A percentile compares a stretch with the other conserved stretches of the same genome.
phyloP scores from a whole-genome alignment of 2,888 invertebrate genomes.

The Nymphalis polychloros region DNA sequence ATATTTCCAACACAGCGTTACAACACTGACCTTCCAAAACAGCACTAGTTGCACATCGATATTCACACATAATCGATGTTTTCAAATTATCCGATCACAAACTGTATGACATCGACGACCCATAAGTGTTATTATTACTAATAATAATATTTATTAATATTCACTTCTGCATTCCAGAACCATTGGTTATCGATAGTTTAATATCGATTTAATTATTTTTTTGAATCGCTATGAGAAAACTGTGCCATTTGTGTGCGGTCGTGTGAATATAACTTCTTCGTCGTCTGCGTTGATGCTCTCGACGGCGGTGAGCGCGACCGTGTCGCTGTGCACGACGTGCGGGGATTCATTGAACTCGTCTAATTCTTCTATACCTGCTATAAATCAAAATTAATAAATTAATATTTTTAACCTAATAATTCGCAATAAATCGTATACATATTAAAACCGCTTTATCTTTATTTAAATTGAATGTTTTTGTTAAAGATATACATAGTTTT shows the following conservation, averaged over 20 bases:
- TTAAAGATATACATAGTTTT: too few relatives aligned
- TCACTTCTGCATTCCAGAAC: not conserved
- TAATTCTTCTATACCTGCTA: constrained; percentile 88
- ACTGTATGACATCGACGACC: too few relatives aligned
- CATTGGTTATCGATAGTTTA: constrained; percentile 1
- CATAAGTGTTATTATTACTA: not conserved
- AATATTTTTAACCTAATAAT: not conserved
- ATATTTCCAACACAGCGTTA: too few relatives aligned
- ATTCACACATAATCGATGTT: too few relatives aligned
- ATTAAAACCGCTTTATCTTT: too few relatives aligned
- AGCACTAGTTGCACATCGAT: too few relatives aligned
- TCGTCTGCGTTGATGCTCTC: constrained; percentile 71
- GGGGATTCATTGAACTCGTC: constrained; percentile 96
- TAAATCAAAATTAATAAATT: constrained; percentile 29
- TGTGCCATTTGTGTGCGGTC: constrained; percentile 62
- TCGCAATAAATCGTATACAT: too few relatives aligned
- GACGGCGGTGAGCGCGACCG: constrained; percentile 65
- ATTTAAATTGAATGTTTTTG: too few relatives aligned
- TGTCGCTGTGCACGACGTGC: constrained; percentile 86
- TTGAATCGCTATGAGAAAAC: constrained; percentile 67
- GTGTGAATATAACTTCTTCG: constrained; percentile 75
- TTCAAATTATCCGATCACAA: not conserved
- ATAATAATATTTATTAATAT: too few relatives aligned
- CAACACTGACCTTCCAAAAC: too few relatives aligned
- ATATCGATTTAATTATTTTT: constrained; percentile 11